Percentiles rank a stretch among this genome's conserved stretches.
phyloP scores from a whole-genome alignment of 2,888 invertebrate genomes.

The Zonitis immaculata region DNA sequence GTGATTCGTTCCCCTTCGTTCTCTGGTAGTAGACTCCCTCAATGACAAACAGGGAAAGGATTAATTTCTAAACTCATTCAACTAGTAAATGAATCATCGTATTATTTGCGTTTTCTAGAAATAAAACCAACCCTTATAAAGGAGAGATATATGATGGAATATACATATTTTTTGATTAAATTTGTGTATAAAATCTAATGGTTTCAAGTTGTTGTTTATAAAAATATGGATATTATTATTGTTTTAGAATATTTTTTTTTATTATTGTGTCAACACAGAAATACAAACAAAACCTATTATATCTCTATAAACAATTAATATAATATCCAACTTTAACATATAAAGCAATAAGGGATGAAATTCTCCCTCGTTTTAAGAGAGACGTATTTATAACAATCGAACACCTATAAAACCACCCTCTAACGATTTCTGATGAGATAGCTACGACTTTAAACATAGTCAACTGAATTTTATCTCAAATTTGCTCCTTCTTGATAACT shows the following conservation, averaged over 20 bases:
- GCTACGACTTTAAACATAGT: slow-evolving; percentile 12
- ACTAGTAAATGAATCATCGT: not conserved
- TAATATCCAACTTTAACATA: slow-evolving; percentile 30
- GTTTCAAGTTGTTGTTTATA: too few species aligned
- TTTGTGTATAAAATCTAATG: not conserved
- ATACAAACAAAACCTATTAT: slow-evolving; percentile 16
- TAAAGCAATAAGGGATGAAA: slow-evolving; percentile 34
- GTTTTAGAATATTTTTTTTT: too few species aligned
- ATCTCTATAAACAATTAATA: slow-evolving; percentile 27
- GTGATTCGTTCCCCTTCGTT: not conserved
- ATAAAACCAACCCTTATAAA: not conserved
- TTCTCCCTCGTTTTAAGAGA: slow-evolving; percentile 33
- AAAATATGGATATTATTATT: too few species aligned
- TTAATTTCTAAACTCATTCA: not conserved
- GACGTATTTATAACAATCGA: slow-evolving; percentile 36
- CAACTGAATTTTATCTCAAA: too few species aligned
- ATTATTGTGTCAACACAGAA: not conserved
- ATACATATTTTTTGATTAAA: not conserved
- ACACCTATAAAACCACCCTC: slow-evolving; percentile 39
- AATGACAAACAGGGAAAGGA: not conserved
- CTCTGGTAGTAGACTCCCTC: not conserved
- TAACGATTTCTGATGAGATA: slow-evolving; percentile 32
- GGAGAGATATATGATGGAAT: too few species aligned
- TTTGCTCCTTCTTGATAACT: too few species aligned
- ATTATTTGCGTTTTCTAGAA: not conserved